Evolutionary conservation across 1,140 invertebrate genomes (phyloP), one percentile per base, ranked within the genome.

Genomic region (Tetragonula clypearis): DNA sequence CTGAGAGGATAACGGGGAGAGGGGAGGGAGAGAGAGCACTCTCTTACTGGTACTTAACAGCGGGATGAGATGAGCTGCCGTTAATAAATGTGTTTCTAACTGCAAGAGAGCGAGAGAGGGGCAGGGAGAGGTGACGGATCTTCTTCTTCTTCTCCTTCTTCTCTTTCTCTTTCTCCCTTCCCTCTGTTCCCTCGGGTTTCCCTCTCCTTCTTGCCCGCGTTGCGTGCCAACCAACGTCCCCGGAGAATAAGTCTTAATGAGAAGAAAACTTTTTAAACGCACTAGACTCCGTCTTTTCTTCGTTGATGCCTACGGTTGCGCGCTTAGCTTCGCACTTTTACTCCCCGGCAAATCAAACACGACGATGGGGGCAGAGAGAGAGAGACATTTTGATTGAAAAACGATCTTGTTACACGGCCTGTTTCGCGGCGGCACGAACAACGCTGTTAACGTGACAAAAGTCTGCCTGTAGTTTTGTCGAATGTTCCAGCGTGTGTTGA

Each of bases 71-170:
- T 85, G 89, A 90, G 90, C 88, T 88, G 87, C 90, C 89, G 88
- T 93, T 94, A 93, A 93, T 93, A 93, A 94, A 94, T 94, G 93
- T 94, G 90, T 93, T 93, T 88, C 91, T 90, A 90, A 91, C 92
- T 90, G 86, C 83, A 82, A 21, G 66, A 88, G 65, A 83, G 55
- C 55, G 62, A 66, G 35, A 68, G 65, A 53, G 21, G 19, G 21
- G 14, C 41, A 41, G 6, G 4, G 41, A 6, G 35, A 5, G 41
- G 4, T 9, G 41, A 6, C 8, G 41, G 6, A 41, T 41, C 75
- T 53, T 69, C 71, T 79, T 58, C 26, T 68, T 68, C 0, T 19
- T 68, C 79, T 41, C 69, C 71, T 71, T 71, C 23, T 74, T n/a
- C n/a, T 26, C 12, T 4, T 66, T 26, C 62, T 66, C n/a, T 49